phyloP scores from a whole-genome alignment of 2,797 vertebrate genomes.

The Podarcis lilfordi region DNA sequence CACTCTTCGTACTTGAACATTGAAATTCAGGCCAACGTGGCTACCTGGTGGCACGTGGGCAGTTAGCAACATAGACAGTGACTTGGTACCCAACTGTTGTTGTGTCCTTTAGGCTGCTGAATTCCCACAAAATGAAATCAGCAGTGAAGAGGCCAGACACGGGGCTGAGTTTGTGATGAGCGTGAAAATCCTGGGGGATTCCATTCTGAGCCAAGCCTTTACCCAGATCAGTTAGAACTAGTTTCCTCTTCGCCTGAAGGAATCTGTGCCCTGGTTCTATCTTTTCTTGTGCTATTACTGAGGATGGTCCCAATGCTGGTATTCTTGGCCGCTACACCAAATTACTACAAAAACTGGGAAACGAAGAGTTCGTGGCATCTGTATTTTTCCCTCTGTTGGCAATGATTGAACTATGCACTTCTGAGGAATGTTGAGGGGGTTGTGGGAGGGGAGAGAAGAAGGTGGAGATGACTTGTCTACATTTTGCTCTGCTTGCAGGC shows the following conservation, averaged over 20 bases:
- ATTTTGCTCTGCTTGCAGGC: no score
- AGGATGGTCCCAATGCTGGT: not conserved
- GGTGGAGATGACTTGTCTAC: not conserved
- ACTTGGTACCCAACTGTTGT: not conserved
- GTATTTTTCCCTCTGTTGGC: not conserved
- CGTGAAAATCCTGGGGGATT: not conserved
- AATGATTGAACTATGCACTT: not conserved
- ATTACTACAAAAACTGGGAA: not conserved
- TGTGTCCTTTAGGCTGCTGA: not conserved
- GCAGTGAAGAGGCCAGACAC: not conserved
- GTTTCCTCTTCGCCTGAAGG: slow-evolving; percentile 21
- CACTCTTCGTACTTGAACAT: not conserved
- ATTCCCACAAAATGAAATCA: not conserved
- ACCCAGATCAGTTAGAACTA: slow-evolving; percentile 4
- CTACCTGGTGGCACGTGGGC: no score
- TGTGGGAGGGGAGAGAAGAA: not conserved
- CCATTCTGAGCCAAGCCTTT: not conserved
- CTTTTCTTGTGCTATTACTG: not conserved
- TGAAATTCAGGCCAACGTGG: not conserved
- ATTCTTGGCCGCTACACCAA: not conserved
- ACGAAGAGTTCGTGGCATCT: not conserved
- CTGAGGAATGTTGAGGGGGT: not conserved
- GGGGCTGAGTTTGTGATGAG: not conserved
- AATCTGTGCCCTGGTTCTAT: slow-evolving; percentile 16
- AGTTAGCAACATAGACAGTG: not conserved